Evolutionary conservation across 2,888 invertebrate genomes (phyloP), one percentile per base, ranked within the genome.

Genomic region (Polyommatus iphigenia): DNA sequence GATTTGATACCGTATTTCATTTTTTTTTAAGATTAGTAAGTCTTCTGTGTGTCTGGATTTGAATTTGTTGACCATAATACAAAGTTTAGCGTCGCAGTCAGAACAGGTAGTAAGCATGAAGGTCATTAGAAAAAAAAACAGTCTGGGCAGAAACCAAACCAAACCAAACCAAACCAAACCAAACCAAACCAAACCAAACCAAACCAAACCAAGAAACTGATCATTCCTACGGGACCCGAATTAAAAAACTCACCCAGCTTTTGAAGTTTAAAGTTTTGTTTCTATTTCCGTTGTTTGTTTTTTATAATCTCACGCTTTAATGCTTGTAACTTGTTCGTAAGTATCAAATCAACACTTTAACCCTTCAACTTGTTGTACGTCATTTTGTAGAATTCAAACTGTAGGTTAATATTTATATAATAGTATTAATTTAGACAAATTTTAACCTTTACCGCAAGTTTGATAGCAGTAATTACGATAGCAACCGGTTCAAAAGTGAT

Each of bases 401-500:
- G 10, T 24, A 13, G 4, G 3, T 54, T 18, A 54, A 4, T 24
- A 62, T n/a, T n/a, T 59, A 20, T 3, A 20, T 59, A 46, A 46
- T 46, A 46, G 1, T 62, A 62, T 62, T 57, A n/a, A n/a, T 6
- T n/a, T 10, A 20, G 20, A 62, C 24, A 10, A 24, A 13, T 13
- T 62, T 62, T 10, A 24, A 62, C 62, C 24, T 62, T 24, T 62
- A 62, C 13, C 10, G 24, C 24, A 24, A 4, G 24, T 24, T 62
- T 62, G 5, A 62, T 62, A 59, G 7, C 5, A 24, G 24, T 62
- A 10, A 13, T 13, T 24, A 62, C 10, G 20, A 10, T 13, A 24
- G 62, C 20, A 24, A 62, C 62, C 24, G 62, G 62, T 62, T 62
- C 62, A 62, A 62, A 59, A 62, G 10, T 62, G 62, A 3, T 62